Base-by-base conservation (phyloP, 2,888 invertebrate genomes). In the Spilosoma lubricipeda region DNA sequence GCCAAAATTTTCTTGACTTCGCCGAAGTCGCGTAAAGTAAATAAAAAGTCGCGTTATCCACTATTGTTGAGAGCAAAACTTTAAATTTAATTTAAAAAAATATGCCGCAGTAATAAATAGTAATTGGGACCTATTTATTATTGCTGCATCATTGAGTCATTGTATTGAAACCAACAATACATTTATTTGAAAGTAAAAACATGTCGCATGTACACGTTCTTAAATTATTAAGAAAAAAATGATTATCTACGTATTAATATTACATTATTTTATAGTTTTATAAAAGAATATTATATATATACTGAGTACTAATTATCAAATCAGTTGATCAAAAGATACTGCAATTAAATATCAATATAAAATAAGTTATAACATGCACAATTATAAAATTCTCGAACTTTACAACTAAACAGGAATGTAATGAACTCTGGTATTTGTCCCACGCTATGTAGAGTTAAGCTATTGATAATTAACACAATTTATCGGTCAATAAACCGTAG, bases 401-500 rank as follows among this genome's bases (percentile, higher is more conserved):
- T 59, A 59, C 27, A 27, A 15, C 59, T 11, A 27, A 63, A 63
- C 30, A 18, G 45, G n/a, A 72, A 76, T 73, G 23, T 11, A 70
- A 67, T 78, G 15, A 36, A 45, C 15, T 18, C 9, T 67, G 48
- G 23, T 13, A 67, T 56, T 20, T 52, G 66, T 64, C 56, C 13
- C 23, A 15, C 30, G 45, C 39, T 72, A 71, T 67, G 33, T 52
- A 48, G 71, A 73, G 70, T 66, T 68, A 82, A 77, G 74, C 76
- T 75, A 74, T 33, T 66, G 63, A 20, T 65, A 76, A 64, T 75
- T 78, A 76, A 63, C 39, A 45, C 30, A 71, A 81, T 67, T 74
- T 72, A 70, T 82, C 73, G 71, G 77, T 83, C 78, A 85, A 76
- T 78, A 71, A 82, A 83, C 80, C 76, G 74, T 74, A 80, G 73